Evolutionary conservation across 2,888 invertebrate genomes (phyloP), one percentile per base, ranked within the genome.

Genomic region (Cancer borealis): DNA sequence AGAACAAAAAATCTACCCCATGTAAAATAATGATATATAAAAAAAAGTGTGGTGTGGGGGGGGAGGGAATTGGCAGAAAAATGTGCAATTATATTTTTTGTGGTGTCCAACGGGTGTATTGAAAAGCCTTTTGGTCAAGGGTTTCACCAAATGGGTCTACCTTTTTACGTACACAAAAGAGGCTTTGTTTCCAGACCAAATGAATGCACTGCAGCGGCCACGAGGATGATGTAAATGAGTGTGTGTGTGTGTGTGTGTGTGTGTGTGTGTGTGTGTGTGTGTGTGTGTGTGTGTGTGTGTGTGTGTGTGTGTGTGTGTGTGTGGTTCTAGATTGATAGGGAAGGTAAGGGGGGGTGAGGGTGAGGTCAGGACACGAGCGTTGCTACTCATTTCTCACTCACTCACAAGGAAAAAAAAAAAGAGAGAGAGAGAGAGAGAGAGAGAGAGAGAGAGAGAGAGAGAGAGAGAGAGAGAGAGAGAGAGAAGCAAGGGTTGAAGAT

Each of bases 231-330:
- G 66, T 66, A 79, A 79, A 79, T 30, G 79, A 30, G 79, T 79
- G 79, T 79, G 90, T 49, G n/a, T 47, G 79, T 79, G 30, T 30
- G 30, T 79, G 79, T 79, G 79, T 79, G 79, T 79, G 30, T 79
- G 79, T 79, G 79, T 79, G 30, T 30, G 79, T 79, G 79, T 79
- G 79, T 79, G 79, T 79, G 79, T 79, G 79, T 79, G 79, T 79
- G 79, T 79, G 79, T 79, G 79, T 79, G 79, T 79, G 79, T 79
- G 79, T 79, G 79, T 79, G 79, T 79, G 60, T 66, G 66, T 66
- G 66, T 66, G 66, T 66, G 66, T 66, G 66, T 66, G 66, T 66
- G 66, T 66, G 66, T 66, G 66, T 66, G n/a, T 66, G n/a, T 66
- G n/a, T 66, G n/a, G 3, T 2, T 66, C 3, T n/a, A 6, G 3